Base-by-base conservation (phyloP, 2,888 invertebrate genomes). In the Cosmia trapezina region DNA sequence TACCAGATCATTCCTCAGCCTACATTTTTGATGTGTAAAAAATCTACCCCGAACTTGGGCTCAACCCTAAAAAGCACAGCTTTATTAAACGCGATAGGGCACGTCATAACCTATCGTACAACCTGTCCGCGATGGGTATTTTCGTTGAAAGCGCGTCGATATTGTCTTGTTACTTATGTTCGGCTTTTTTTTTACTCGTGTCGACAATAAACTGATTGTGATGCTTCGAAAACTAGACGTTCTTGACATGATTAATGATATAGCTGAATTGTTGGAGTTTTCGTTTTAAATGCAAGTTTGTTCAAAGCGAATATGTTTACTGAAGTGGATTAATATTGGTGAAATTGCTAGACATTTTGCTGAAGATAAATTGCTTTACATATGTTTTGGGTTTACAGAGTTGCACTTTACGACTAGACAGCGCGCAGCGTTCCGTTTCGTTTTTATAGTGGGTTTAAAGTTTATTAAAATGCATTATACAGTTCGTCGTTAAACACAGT, bases 81-180 rank as follows among this genome's bases (percentile, higher is more conserved):
- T 91, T 93, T 93, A 93, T 93, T 90, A 92, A 91, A 83, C 84
- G 90, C 89, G 94, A 94, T 94, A 93, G 92, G 89, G 91, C 92
- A 93, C 93, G 92, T 92, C 92, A 91, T 89, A 88, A 86, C 87
- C 89, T 87, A 92, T 92, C 88, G 87, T 73, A 66, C 72, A 73
- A 75, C 74, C 83, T 76, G 82, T 78, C 89, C 76, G 78, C 84
- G 87, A 88, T 83, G 80, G 78, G 84, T 88, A 88, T 90, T 91
- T 87, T 87, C 84, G 82, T 72, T 74, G 81, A 80, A 79, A 85
- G 77, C 78, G 61, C 80, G 54, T 85, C 84, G 83, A 83, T 81
- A 81, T 80, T 77, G 73, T 76, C 78, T 81, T 82, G 84, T 80
- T 83, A 79, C 67, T 68, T 70, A 78, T 78, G 78, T 83, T 80